Evolutionary conservation across 1,140 invertebrate genomes (phyloP).

Genomic region (Drosophila murphyi): DNA sequence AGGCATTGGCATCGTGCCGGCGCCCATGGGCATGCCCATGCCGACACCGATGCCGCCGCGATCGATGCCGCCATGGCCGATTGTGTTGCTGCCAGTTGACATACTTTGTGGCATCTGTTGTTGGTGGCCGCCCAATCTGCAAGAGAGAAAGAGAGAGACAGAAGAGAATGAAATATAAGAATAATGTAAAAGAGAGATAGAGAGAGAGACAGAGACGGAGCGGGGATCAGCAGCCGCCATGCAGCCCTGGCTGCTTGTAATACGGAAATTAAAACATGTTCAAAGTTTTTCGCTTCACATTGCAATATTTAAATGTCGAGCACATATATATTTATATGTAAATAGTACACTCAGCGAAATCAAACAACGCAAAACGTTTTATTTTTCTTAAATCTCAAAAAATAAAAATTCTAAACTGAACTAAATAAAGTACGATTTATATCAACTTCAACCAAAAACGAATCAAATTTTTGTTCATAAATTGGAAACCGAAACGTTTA

Average conservation of each 20-base stretch:
- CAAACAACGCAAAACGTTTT: neutral
- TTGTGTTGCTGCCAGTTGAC: conserved; percentile 84
- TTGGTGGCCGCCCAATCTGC: conserved; percentile 80
- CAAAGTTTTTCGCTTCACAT: conserved; percentile 60
- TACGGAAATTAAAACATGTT: conserved; percentile 81
- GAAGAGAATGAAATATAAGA: neutral
- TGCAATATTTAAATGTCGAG: conserved; percentile 74
- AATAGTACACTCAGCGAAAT: neutral
- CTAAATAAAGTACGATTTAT: too few species aligned
- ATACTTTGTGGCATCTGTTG: conserved; percentile 84
- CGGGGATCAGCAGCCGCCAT: too few species aligned
- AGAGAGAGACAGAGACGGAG: neutral
- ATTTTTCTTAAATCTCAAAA: too few species aligned
- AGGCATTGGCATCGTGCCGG: conserved; percentile 68
- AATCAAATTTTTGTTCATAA: too few species aligned
- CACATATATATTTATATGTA: conserved; percentile 22
- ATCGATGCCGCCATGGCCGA: conserved; percentile 81
- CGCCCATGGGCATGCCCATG: conserved; percentile 74
- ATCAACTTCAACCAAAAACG: too few species aligned
- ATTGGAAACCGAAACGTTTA: too few species aligned
- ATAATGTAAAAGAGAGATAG: neutral
- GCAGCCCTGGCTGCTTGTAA: conserved; percentile 52
- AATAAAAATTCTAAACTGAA: too few species aligned
- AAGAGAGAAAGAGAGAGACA: conserved; percentile 7
- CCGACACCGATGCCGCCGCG: conserved; percentile 67